These are phyloP conservation scores for Ifrita kowaldi DNA, from an alignment of 2,113 vertebrate genomes.

Conservation along the genomic window DNA sequence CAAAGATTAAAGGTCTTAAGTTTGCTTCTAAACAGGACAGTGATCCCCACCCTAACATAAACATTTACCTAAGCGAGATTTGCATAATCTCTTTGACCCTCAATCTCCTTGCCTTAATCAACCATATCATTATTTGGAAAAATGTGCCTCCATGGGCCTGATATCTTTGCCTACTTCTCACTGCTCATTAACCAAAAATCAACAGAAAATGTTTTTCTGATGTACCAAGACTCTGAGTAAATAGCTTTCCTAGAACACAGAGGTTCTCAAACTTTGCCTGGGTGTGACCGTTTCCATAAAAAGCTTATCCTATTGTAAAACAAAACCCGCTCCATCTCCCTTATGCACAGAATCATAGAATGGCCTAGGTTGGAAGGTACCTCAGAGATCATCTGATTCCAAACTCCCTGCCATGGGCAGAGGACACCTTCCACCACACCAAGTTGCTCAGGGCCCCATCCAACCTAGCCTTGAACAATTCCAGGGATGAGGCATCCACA, in stretches of 20 bases:
- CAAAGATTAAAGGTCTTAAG: constrained; percentile 34
- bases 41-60: neutral
- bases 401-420: neutral
- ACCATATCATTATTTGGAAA: neutral
- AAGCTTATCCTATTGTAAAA: neutral
- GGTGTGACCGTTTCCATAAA: neutral
- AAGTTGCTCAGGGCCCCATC: neutral
- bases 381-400: neutral
- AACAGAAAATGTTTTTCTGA: constrained; percentile 2
- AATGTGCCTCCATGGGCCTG: neutral
- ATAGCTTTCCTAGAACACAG: neutral
- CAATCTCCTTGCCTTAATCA: constrained; percentile 3
- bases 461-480: neutral
- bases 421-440: neutral
- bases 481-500: neutral
- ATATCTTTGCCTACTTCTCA: neutral
- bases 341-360: neutral
- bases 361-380: neutral
- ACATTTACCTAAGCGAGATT: constrained; percentile 26
- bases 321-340: neutral
- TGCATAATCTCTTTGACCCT: constrained; percentile 34
- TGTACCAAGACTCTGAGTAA: neutral
- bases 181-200: constrained; percentile 43
- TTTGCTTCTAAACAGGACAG: constrained; percentile 7
- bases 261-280: neutral